Conservation (phyloP, 2,113 vertebrate species). For the Rhinoptilus africanus region DNA sequence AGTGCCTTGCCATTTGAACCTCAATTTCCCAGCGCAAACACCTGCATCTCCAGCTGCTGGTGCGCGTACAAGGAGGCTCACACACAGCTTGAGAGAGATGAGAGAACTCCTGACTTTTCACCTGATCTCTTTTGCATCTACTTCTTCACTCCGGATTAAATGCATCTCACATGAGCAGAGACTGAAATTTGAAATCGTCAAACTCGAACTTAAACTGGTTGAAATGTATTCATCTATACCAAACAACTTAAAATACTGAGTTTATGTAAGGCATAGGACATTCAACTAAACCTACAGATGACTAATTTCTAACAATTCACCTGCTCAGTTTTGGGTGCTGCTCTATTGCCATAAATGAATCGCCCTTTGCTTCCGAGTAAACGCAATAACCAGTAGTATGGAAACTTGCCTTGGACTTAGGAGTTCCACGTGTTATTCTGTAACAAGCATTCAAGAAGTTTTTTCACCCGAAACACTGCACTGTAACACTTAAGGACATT, state of each 20-base stretch:
- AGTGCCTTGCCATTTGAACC: not conserved
- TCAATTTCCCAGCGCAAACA: not conserved
- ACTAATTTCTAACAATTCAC: not conserved
- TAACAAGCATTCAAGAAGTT: not conserved
- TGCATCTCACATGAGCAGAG: not conserved
- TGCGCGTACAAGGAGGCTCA: not conserved
- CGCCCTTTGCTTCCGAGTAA: not conserved
- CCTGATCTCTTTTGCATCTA: not conserved
- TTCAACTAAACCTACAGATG: not conserved
- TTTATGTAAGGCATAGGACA: not conserved
- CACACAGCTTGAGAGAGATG: rapidly evolving
- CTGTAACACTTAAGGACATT: not conserved
- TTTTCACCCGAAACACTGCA: too few species aligned
- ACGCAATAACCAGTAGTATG: too few species aligned
- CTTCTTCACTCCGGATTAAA: not conserved
- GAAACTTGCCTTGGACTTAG: rapidly evolving
- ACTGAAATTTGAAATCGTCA: not conserved
- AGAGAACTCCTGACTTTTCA: not conserved
- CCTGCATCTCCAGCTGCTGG: not conserved
- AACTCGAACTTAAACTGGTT: not conserved
- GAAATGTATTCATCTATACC: not conserved
- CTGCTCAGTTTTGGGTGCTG: not conserved
- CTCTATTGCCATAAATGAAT: rapidly evolving
- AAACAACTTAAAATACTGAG: not conserved
- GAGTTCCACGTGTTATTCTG: not conserved